phyloP scores from a whole-genome alignment of 2,888 invertebrate species.

The Crematogaster levior region DNA sequence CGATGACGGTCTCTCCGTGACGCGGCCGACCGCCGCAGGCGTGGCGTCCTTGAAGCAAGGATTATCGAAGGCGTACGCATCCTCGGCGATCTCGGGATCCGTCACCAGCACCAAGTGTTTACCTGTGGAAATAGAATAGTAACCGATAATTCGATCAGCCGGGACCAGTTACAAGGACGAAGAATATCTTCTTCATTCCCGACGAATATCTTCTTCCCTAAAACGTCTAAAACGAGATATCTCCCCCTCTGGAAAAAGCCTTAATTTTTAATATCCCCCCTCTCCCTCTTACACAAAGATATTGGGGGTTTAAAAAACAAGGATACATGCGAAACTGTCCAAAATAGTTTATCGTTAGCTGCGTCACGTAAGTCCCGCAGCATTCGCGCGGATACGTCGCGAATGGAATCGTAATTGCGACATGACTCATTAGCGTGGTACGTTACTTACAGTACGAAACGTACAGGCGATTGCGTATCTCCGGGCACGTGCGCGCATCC shows the following conservation, averaged over 20 bases:
- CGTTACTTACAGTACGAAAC: constrained; percentile 48
- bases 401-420: constrained; percentile 42
- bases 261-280: too few species aligned
- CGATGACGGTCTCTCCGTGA: constrained; percentile 78
- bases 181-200: too few species aligned
- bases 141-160: neutral
- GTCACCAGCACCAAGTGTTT: constrained; percentile 91
- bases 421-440: constrained; percentile 45
- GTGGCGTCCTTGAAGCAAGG: constrained; percentile 89
- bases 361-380: neutral
- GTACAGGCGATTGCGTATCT: constrained; percentile 13
- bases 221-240: neutral
- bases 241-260: neutral
- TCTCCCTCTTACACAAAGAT: too few species aligned
- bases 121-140: constrained; percentile 87
- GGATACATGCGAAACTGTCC: neutral
- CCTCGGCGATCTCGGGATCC: constrained; percentile 92
- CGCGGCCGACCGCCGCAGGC: constrained; percentile 83
- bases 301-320: neutral
- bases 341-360: neutral
- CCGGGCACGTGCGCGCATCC: constrained; percentile 69
- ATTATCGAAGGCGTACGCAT: constrained; percentile 93
- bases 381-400: constrained; percentile 1
- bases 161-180: neutral
- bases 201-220: neutral